Evolutionary conservation across 2,797 vertebrate species (phyloP).

Genomic region (Macropus fuliginosus): DNA sequence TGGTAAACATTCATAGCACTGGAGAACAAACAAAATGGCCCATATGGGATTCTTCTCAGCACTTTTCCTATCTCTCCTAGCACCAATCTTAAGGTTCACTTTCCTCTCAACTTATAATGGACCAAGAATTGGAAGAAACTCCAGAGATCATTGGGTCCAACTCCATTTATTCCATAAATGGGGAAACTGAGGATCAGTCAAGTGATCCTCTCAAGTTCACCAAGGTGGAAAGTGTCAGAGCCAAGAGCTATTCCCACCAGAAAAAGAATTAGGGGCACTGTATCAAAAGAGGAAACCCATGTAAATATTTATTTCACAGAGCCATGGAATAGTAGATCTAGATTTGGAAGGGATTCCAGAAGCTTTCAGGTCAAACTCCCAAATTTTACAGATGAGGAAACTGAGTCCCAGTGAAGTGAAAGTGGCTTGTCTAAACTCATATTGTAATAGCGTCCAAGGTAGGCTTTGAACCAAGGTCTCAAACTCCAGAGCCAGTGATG

Average conservation of each 20-base stretch:
- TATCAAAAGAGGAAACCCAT: background rate
- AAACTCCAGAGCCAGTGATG: background rate
- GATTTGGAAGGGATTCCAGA: too few species aligned
- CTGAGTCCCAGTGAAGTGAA: background rate
- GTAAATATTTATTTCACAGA: background rate
- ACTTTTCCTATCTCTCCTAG: background rate
- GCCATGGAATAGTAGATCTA: background rate
- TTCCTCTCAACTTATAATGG: background rate
- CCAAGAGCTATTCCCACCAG: background rate
- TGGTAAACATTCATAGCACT: background rate
- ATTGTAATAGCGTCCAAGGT: background rate
- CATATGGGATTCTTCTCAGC: background rate
- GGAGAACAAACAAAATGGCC: background rate
- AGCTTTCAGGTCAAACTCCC: background rate
- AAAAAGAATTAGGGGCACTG: background rate
- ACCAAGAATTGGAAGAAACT: background rate
- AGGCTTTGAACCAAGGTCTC: background rate
- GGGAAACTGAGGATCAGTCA: background rate
- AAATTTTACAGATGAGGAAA: background rate
- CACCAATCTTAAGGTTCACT: background rate
- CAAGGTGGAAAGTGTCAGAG: background rate
- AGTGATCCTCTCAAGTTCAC: background rate
- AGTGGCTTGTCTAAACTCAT: background rate
- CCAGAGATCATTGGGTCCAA: background rate
- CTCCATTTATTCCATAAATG: background rate